Conservation (phyloP, 2,797 vertebrate species). For the Aphelocoma californica region DNA sequence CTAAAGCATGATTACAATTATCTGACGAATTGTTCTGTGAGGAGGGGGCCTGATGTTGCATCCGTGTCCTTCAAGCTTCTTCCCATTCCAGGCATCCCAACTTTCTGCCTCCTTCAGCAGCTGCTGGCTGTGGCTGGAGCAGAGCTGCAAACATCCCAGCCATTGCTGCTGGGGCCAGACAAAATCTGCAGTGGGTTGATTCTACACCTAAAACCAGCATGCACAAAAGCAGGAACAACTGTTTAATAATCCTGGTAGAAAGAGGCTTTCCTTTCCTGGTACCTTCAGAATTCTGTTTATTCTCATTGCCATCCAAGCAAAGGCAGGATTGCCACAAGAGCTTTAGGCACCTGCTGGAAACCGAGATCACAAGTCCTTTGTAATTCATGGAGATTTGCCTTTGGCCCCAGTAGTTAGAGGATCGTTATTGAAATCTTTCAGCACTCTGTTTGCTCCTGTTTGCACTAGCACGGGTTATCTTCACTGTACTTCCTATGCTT, state of each 20-base stretch:
- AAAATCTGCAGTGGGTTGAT: background rate
- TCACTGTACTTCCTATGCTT: slow-evolving; percentile 58
- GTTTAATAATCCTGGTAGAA: background rate
- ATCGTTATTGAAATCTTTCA: slow-evolving; percentile 74
- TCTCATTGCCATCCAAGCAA: background rate
- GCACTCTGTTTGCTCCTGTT: slow-evolving; percentile 61
- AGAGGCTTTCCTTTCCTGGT: background rate
- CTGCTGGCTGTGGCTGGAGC: background rate
- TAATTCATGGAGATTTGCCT: background rate
- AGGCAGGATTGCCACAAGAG: background rate
- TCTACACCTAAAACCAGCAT: background rate
- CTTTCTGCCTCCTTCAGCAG: background rate
- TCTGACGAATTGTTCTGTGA: background rate
- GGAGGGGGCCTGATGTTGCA: background rate
- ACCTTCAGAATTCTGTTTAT: background rate
- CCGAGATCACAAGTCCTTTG: background rate
- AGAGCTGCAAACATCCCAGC: background rate
- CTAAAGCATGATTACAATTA: slow-evolving; percentile 9
- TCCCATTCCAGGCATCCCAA: background rate
- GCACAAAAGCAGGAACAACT: background rate
- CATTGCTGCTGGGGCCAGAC: background rate
- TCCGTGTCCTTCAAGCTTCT: accelerated
- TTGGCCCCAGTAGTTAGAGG: slow-evolving; percentile 66
- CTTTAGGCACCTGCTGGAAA: slow-evolving; percentile 63
- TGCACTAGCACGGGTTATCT: background rate